Base-by-base conservation (phyloP, 2,888 invertebrate genomes). In the Tribolium freemani region DNA sequence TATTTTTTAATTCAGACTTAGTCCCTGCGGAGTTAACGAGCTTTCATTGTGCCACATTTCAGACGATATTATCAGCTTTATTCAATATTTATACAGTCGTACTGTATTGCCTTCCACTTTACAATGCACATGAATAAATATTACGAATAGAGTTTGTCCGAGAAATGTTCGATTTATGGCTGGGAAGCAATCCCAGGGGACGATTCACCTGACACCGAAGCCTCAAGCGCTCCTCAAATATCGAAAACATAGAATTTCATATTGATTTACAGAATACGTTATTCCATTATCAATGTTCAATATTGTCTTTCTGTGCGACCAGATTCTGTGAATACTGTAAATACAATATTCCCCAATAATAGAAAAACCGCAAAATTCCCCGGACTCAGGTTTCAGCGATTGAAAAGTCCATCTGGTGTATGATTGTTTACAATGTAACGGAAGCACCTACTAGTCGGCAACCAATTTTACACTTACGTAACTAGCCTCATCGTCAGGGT, bases 401-500 rank as follows among this genome's bases (percentile, higher is more conserved):
- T 31, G 31, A 31, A 31, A 31, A 31, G 5, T 5, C 9, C 31
- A 31, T 31, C 5, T 16, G 16, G 5, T 31, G 31, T 31, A 31
- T 31, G 5, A 31, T 9, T 3, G 31, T 31, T 31, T 31, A n/a
- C 8, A 38, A n/a, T 38, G 8, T 8, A 38, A 9, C 5, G 8
- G 38, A 38, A 38, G 16, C 60, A 26, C 60, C 60, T 60, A 26
- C 26, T 16, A n/a, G 0, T 45, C 53, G 9, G 64, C 64, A 64
- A 64, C 64, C 64, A 64, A 44, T 45, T 54, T 64, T 64, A 64
- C 64, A 64, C n/a, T 30, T n/a, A 5, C 11, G 16, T n/a, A 44
- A 31, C 38, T 16, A 53, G 16, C n/a, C 31, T 63, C 51, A 51
- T 45, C 9, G 20, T 21, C 48, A 48, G 21, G n/a, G 30, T 26